Percentiles rank a stretch among this genome's conserved stretches.
Conservation (phyloP, 1,140 invertebrate genomes). For the Arctopsyche grandis region DNA sequence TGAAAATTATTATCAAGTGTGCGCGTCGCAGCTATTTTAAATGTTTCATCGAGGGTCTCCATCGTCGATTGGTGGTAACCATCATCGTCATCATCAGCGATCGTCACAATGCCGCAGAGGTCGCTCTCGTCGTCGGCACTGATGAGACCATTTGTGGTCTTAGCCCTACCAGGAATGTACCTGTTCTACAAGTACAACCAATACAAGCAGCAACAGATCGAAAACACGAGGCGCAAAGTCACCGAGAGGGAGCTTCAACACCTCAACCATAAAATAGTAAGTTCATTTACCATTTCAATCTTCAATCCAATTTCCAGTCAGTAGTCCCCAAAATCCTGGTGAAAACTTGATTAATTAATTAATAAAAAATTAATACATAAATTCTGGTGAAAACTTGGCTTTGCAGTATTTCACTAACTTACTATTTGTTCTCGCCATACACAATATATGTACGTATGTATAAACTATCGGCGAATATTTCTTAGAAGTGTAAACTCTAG, state of each 20-base stretch:
- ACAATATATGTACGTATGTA: too few relatives aligned
- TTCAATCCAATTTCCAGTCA: too few relatives aligned
- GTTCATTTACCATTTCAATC: constrained; percentile 59
- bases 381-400: too few relatives aligned
- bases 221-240: constrained; percentile 80
- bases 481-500: too few relatives aligned
- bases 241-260: constrained; percentile 86
- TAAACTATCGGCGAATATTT: too few relatives aligned
- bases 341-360: too few relatives aligned
- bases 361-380: too few relatives aligned
- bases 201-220: constrained; percentile 84
- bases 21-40: neutral
- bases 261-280: constrained; percentile 91
- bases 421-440: too few relatives aligned
- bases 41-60: constrained; percentile 17
- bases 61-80: constrained; percentile 9
- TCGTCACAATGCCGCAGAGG: constrained; percentile 69
- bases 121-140: constrained; percentile 69
- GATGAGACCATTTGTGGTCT: constrained; percentile 82
- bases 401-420: too few relatives aligned
- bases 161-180: constrained; percentile 88
- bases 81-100: neutral
- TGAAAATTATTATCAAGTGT: neutral
- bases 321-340: too few relatives aligned
- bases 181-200: constrained; percentile 91